Base-by-base conservation (phyloP, 2,113 vertebrate species). In the Rissa tridactyla region DNA sequence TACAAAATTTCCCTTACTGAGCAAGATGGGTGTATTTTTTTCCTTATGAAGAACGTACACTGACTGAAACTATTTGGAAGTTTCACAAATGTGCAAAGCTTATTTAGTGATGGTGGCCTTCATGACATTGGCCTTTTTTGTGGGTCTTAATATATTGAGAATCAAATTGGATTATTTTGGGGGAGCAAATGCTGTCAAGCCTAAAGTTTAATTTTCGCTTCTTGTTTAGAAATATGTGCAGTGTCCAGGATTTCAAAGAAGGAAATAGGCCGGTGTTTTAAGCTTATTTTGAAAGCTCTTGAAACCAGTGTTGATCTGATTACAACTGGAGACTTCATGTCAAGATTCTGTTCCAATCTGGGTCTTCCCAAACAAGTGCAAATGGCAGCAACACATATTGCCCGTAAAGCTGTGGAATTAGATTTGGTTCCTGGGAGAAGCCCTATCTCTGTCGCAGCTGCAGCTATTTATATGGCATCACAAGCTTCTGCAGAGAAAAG, bases 191-290 rank as follows among this genome's bases (percentile, higher is more conserved):
- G 15, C 38, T 77, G 21, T 64, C 44, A 70, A 95, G 34, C 27
- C 36, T 75, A 1, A 86, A 49, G 38, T 80, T 66, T 38, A 49
- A 51, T 69, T 92, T 85, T 70, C 88, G 42, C 32, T 97, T 27
- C 86, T 88, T 75, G 55, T 96, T 60, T 97, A 99, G 99, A 99
- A 98, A 99, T 99, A 96, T 99, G 99, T 75, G 99, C 99, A 0
- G 99, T 99, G 72, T 99, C 99, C 85, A 98, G 99, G 86, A 99
- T 99, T 98, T 99, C 99, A 44, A 99, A 99, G 98, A 99, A 99
- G 92, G 99, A 99, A 98, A 99, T 99, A 52, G 99, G 99, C 18
- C 98, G 99, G n/a, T 99, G 99, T 96, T 99, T 99, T 95, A 99
- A 99, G 87, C 98, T 99, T 47, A 99, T 99, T 96, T 98, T 99